Percentiles rank a stretch among this genome's conserved stretches.
Conservation (phyloP, 2,888 invertebrate genomes). For the Campopleginae sp. region DNA sequence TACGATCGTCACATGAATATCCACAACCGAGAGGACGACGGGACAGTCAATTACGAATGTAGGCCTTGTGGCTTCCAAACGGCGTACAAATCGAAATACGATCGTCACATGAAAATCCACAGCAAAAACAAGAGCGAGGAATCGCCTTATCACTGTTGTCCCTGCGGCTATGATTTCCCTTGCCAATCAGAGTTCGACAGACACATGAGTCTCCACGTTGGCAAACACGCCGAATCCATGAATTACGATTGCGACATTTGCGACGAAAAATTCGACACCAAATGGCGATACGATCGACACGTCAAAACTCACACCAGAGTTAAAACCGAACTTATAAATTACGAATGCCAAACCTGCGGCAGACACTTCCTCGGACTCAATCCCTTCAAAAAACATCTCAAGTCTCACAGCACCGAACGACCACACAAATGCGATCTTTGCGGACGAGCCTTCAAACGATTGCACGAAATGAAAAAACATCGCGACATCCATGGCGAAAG, state of each 20-base stretch:
- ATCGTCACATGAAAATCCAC: constrained; percentile 49
- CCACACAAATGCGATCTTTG: constrained; percentile 49
- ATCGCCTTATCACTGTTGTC: not conserved
- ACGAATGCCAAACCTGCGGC: constrained; percentile 52
- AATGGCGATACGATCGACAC: constrained; percentile 44
- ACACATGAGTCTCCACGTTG: constrained; percentile 29
- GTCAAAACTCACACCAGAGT: constrained; percentile 14
- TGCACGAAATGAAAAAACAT: constrained; percentile 51
- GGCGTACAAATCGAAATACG: constrained; percentile 34
- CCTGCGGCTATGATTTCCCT: constrained; percentile 39
- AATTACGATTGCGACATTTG: constrained; percentile 68
- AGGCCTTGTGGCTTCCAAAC: constrained; percentile 84
- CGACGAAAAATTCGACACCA: constrained; percentile 24
- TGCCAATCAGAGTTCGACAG: constrained; percentile 31
- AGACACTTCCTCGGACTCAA: not conserved
- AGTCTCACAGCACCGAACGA: constrained; percentile 29
- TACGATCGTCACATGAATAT: constrained; percentile 54
- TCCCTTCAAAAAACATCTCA: constrained; percentile 20
- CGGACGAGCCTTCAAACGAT: constrained; percentile 39
- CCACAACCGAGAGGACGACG: constrained; percentile 65
- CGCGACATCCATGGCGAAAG: constrained; percentile 38
- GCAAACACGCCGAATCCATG: constrained; percentile 12
- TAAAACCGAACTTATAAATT: not conserved
- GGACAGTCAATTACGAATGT: constrained; percentile 83
- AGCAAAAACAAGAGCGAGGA: constrained; percentile 13